These are phyloP conservation scores for Papilio xuthus DNA, from an alignment of 1,140 invertebrate species.

Conservation along the genomic window DNA sequence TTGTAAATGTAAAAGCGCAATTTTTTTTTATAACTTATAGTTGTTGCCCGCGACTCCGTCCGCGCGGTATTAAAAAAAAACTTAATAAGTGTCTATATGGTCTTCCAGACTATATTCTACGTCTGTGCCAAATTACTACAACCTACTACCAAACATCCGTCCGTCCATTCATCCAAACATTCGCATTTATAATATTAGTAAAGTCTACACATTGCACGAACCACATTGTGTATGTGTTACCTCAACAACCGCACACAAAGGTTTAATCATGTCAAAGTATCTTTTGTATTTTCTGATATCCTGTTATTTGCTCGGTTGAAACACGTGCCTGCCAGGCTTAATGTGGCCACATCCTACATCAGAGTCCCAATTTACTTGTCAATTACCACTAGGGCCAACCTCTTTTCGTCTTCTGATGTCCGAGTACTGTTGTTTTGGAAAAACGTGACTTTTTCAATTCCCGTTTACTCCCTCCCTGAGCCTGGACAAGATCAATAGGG, in stretches of 20 bases:
- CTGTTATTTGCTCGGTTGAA: not conserved
- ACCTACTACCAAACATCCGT: too few relatives aligned
- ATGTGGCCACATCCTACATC: too few relatives aligned
- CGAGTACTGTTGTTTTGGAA: not conserved
- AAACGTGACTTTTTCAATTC: slow-evolving; percentile 11
- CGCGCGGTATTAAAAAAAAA: too few relatives aligned
- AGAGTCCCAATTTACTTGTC: too few relatives aligned
- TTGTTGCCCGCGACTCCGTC: too few relatives aligned
- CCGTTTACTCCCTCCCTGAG: not conserved
- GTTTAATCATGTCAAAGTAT: not conserved
- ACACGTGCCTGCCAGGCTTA: not conserved
- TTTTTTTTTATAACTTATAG: too few relatives aligned
- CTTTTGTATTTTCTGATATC: not conserved
- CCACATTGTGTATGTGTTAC: not conserved
- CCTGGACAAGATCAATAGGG: slow-evolving; percentile 2
- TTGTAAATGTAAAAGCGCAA: too few relatives aligned
- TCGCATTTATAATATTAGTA: too few relatives aligned
- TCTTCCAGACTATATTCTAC: too few relatives aligned
- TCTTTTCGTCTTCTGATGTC: not conserved
- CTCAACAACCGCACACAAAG: not conserved
- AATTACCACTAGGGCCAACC: not conserved
- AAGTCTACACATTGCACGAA: not conserved
- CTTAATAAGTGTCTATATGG: too few relatives aligned
- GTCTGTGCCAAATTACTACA: too few relatives aligned
- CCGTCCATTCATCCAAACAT: not conserved